A percentile compares a stretch with the other conserved stretches of the same genome.
Conservation (phyloP, 1,140 invertebrate genomes). For the Diabrotica undecimpunctata region DNA sequence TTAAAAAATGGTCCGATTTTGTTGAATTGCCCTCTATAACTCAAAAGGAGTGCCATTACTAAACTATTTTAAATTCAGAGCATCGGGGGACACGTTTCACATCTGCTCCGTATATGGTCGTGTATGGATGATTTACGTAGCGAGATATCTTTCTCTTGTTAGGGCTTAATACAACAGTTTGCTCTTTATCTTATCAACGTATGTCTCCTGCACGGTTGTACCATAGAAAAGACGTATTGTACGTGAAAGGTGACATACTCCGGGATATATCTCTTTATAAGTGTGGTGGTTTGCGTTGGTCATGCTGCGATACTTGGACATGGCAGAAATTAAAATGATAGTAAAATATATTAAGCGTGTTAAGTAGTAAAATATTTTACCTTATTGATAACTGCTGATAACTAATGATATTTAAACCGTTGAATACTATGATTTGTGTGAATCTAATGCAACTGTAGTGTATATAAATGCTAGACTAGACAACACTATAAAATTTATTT, state of each 20-base stretch:
- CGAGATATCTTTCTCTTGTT: conserved; percentile 17
- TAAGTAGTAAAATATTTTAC: no score
- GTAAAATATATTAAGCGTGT: no score
- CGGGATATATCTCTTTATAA: conserved; percentile 3
- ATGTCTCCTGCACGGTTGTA: conserved; percentile 12
- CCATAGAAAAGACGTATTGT: conserved; percentile 7
- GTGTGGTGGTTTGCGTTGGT: not conserved
- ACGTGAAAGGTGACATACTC: conserved; percentile 19
- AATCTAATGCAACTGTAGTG: no score
- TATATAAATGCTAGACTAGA: no score
- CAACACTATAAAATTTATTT: no score
- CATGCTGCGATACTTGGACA: not conserved
- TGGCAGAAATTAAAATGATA: not conserved
- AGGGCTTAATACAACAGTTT: conserved; percentile 17
- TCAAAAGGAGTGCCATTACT: not conserved
- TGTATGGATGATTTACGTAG: conserved; percentile 19
- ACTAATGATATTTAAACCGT: no score
- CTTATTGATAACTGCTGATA: no score
- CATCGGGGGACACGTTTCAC: conserved; percentile 5
- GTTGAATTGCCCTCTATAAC: not conserved
- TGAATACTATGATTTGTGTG: no score
- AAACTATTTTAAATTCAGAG: conserved; percentile 19
- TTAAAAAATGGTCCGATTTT: no score
- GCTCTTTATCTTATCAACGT: conserved; percentile 19
- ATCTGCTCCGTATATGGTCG: conserved; percentile 17